Base-by-base conservation (phyloP, 2,113 vertebrate genomes). In the Ursus arctos region DNA sequence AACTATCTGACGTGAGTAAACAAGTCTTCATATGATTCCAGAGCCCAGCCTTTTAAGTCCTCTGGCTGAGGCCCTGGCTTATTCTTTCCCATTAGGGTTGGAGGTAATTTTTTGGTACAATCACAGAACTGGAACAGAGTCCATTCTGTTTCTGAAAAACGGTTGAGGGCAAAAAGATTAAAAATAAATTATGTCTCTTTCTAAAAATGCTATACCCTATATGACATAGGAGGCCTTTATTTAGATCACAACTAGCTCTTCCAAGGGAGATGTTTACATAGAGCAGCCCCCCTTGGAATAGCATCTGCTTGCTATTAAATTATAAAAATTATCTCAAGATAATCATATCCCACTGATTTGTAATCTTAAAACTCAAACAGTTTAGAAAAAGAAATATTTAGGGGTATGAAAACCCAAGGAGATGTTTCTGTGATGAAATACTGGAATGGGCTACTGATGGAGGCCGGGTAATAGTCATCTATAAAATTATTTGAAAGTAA, bases 261-360 rank as follows among this genome's bases (percentile, higher is more conserved):
- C 28, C 51, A 59, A 92, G 14, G 49, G 11, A 22, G 36, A 14
- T 57, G 9, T 47, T 89, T 79, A 94, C 33, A 51, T 71, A 40
- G 8, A 57, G n/a, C 21, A 63, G 26, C 7, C 53, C 31, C 40
- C 28, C 22, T 33, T 33, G 53, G 31, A 91, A 53, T 12, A 63
- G 6, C 2, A 86, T 91, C 8, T 79, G 33, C 1, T 92, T 89
- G 31, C 26, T 74, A 19, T 72, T 91, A 89, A 82, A 72, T 79
- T 86, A 82, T 28, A 91, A 87, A 96, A 79, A 59, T 94, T 28
- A 89, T 49, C 47, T 83, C 13, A 51, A n/a, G 19, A 49, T 72
- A 3, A 55, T 81, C 7, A 87, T 91, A 80, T 89, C n/a, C 7
- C 18, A 74, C 3, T 69, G 11, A 95, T 36, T 16, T 97, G 33